phyloP scores from a whole-genome alignment of 2,888 invertebrate species.

The Stictocephala bisonia region DNA sequence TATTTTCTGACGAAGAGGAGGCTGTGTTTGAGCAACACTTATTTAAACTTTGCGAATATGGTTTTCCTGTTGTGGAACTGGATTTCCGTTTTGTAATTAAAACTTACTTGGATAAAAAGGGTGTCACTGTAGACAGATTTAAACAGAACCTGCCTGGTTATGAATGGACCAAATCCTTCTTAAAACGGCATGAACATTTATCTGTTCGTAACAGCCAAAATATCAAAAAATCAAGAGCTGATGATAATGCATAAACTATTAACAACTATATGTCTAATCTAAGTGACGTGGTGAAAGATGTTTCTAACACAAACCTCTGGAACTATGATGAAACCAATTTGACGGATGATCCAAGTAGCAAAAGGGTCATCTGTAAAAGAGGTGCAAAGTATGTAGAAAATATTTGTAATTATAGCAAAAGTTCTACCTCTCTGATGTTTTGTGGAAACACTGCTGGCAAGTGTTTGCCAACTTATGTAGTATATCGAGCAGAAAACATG shows the following conservation, averaged over 20 bases:
- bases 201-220: constrained; percentile 52
- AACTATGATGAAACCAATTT: constrained; percentile 62
- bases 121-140: constrained; percentile 48
- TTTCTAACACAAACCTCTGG: constrained; percentile 57
- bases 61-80: constrained; percentile 56
- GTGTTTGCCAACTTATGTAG: constrained; percentile 61
- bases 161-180: constrained; percentile 56
- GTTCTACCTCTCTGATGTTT: constrained; percentile 61
- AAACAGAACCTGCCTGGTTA: constrained; percentile 58
- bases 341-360: constrained; percentile 58
- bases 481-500: constrained; percentile 61
- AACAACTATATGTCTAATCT: constrained; percentile 51
- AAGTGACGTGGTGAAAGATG: constrained; percentile 34
- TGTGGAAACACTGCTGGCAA: constrained; percentile 61
- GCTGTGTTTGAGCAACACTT: constrained; percentile 53
- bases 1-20: constrained; percentile 57
- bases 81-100: constrained; percentile 45
- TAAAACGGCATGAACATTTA: constrained; percentile 50
- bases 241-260: constrained; percentile 49
- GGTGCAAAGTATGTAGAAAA: constrained; percentile 62
- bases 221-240: constrained; percentile 55
- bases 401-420: constrained; percentile 61
- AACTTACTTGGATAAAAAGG: constrained; percentile 44
- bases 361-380: constrained; percentile 57
- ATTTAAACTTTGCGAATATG: constrained; percentile 54